Conservation (phyloP, 2,113 vertebrate genomes). For the Climacteris rufus region DNA sequence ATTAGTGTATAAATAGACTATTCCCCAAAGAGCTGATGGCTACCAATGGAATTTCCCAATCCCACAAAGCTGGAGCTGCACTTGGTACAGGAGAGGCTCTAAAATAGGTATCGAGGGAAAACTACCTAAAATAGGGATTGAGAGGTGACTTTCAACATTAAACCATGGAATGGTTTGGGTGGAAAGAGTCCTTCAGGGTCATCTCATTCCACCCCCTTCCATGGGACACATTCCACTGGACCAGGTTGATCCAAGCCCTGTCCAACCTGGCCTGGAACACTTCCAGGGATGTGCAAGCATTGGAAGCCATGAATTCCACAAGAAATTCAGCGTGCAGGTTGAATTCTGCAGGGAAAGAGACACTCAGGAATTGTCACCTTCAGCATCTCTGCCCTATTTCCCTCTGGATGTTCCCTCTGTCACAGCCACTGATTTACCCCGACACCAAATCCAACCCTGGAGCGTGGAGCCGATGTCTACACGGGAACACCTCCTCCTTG, state of each 20-base stretch:
- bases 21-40: not conserved
- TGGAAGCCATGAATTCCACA: no score
- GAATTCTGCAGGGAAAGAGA: not conserved
- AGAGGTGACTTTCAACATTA: not conserved
- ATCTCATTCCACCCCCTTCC: not conserved
- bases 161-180: not conserved
- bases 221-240: not conserved
- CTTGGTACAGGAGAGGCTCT: accelerated
- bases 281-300: not conserved
- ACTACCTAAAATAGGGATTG: not conserved
- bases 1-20: not conserved
- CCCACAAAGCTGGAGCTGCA: not conserved
- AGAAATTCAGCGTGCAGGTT: not conserved
- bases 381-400: not conserved
- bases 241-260: not conserved
- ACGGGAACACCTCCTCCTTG: not conserved
- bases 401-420: accelerated
- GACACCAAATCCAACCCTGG: not conserved
- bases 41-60: not conserved
- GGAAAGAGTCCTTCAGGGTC: not conserved
- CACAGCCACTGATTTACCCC: accelerated
- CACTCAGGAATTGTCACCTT: not conserved
- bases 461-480: not conserved
- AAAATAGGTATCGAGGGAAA: not conserved
- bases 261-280: not conserved